Evolutionary conservation across 2,797 vertebrate species (phyloP), one percentile per base, ranked within the genome.

Genomic region (Hephaestus fuliginosus): DNA sequence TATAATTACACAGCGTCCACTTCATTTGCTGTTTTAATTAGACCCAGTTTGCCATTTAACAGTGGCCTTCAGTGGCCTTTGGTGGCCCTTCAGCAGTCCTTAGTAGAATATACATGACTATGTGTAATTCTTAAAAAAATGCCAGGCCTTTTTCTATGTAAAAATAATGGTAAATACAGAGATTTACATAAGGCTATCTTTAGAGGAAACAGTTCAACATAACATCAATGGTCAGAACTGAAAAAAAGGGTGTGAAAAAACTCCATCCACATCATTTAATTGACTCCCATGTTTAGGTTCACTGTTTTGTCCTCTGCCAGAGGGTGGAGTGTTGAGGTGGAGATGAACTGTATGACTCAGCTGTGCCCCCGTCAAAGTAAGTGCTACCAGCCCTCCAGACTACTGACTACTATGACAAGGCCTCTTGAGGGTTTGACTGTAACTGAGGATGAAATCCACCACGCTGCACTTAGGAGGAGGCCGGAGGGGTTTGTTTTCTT

Each of bases 21-120:
- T 83, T 89, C 73, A 90, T 91, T 87, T 87, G 62, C 71, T 73
- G 74, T 82, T 92, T 88, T 91, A 88, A 90, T 91, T 90, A 89
- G 71, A 87, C 68, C 41, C 64, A 75, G 71, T 33, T 52, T 86
- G 60, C 68, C 68, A 81, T 87, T 82, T 86, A 82, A 86, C 86
- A 82, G 80, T 55, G 83, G 69, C 71, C 67, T 55, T 76, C 36
- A 61, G 63, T 69, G 64, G 65, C 84, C 76, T 82, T 84, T 79
- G 51, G 73, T 60, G 74, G 48, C 58, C 70, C 70, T 30, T 74
- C 56, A 73, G 79, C 60, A 66, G 64, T 80, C 22, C 18, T 64
- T 64, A 43, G 62, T 76, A 78, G 63, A 82, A 76, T 79, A 71
- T 62, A 80, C 60, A 68, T 58, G 36, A 62, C 72, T 67, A 25